Percentiles rank a stretch among this genome's conserved stretches.
Conservation (phyloP, 2,113 vertebrate species). For the Copsychus sechellarum region DNA sequence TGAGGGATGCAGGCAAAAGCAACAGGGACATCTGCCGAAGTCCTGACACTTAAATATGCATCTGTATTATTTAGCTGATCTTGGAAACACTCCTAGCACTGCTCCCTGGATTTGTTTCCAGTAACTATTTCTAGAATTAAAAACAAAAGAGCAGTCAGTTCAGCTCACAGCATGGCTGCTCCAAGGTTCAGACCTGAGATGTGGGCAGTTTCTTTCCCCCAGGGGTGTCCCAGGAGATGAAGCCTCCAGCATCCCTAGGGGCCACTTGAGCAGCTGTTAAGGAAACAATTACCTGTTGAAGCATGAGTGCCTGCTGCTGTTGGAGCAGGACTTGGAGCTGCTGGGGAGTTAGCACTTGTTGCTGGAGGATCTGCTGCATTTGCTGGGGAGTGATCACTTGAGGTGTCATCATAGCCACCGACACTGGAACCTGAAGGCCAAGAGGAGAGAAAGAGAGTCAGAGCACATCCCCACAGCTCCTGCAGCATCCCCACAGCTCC, state of each 20-base stretch:
- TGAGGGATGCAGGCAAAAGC: background rate
- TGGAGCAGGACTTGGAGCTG: slow-evolving; percentile 99
- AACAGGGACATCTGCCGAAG: slow-evolving; percentile 20
- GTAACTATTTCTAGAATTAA: slow-evolving; percentile 48
- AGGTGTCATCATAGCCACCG: slow-evolving; percentile 99
- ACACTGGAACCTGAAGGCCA: slow-evolving; percentile 88
- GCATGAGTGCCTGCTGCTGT: slow-evolving; percentile 99
- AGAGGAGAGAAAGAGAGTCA: slow-evolving; percentile 36
- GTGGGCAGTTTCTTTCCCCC: background rate
- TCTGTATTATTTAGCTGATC: slow-evolving; percentile 28
- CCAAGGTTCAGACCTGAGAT: background rate
- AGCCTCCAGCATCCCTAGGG: accelerated
- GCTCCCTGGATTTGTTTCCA: slow-evolving; percentile 30
- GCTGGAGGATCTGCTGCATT: slow-evolving; percentile 99
- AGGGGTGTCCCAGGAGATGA: accelerated
- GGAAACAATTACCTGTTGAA: slow-evolving; percentile 89
- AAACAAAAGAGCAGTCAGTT: background rate
- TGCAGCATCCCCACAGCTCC: background rate
- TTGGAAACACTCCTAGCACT: slow-evolving; percentile 37
- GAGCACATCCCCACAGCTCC: background rate
- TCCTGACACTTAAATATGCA: slow-evolving; percentile 48
- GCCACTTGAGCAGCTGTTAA: background rate
- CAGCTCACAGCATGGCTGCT: background rate
- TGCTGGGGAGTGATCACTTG: slow-evolving; percentile 99
- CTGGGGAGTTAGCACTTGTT: slow-evolving; percentile 99